These are phyloP conservation scores for Neostethus bicornis DNA, from an alignment of 2,797 vertebrate species.

Conservation along the genomic window DNA sequence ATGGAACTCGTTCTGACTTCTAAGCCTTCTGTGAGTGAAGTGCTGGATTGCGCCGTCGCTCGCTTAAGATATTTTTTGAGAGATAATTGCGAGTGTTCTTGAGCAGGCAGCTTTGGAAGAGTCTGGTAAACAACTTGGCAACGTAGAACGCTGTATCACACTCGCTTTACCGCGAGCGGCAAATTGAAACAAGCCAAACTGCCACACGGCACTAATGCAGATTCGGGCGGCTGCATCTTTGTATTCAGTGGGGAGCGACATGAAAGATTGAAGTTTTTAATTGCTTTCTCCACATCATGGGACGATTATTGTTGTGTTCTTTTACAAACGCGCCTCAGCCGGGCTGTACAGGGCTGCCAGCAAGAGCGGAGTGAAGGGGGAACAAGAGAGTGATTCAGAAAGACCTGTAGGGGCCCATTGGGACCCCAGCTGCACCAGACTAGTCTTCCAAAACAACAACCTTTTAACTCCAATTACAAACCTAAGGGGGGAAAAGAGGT, in stretches of 20 bases:
- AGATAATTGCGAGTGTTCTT: slow-evolving; percentile 76
- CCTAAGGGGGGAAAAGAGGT: slow-evolving; percentile 35
- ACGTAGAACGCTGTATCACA: slow-evolving; percentile 56
- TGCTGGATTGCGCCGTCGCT: slow-evolving; percentile 55
- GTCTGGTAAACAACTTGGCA: slow-evolving; percentile 75
- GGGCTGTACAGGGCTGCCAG: slow-evolving; percentile 44
- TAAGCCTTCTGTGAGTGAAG: slow-evolving; percentile 66
- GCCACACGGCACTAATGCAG: slow-evolving; percentile 65
- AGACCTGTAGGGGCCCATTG: slow-evolving; percentile 58
- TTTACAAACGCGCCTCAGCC: slow-evolving; percentile 61
- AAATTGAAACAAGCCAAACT: slow-evolving; percentile 76
- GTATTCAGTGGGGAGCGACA: slow-evolving; percentile 78
- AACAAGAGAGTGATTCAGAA: slow-evolving; percentile 59
- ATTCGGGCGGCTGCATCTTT: slow-evolving; percentile 70
- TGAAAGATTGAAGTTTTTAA: slow-evolving; percentile 83
- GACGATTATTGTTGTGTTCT: slow-evolving; percentile 74
- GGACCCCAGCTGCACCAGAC: slow-evolving; percentile 46
- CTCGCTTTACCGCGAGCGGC: slow-evolving; percentile 67
- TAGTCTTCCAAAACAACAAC: slow-evolving; percentile 69
- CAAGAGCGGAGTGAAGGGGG: slow-evolving; percentile 18
- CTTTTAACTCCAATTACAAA: slow-evolving; percentile 80
- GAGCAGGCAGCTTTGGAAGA: slow-evolving; percentile 66
- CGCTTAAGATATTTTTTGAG: slow-evolving; percentile 61
- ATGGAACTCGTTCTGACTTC: slow-evolving; percentile 62
- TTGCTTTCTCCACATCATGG: slow-evolving; percentile 80